These are phyloP conservation scores for Epiblema foenella DNA, from an alignment of 2,888 invertebrate genomes.

Conservation along the genomic window DNA sequence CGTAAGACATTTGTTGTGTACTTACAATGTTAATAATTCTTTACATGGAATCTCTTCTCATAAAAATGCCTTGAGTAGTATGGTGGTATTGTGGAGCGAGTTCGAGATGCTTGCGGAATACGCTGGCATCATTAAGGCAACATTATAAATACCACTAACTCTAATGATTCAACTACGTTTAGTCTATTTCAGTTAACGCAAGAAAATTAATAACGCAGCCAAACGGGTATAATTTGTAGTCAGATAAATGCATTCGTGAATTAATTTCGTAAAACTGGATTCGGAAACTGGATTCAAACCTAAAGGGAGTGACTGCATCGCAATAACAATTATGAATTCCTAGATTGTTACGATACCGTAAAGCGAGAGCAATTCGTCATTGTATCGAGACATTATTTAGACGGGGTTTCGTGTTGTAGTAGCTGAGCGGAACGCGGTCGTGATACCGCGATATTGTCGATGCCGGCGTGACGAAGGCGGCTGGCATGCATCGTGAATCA, in stretches of 20 bases:
- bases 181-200: conserved; percentile 3
- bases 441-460: conserved; percentile 73
- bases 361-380: conserved; percentile 63
- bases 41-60: conserved; percentile 41
- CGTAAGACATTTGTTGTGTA: conserved; percentile 40
- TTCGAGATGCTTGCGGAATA: conserved; percentile 41
- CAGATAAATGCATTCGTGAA: conserved; percentile 46
- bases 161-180: conserved; percentile 38
- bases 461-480: conserved; percentile 77
- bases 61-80: conserved; percentile 42
- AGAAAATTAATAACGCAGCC: conserved; percentile 24
- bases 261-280: conserved; percentile 60
- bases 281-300: conserved; percentile 53
- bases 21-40: conserved; percentile 38
- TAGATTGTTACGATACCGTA: conserved; percentile 55
- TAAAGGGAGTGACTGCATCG: conserved; percentile 65
- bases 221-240: conserved; percentile 12
- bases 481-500: conserved; percentile 83
- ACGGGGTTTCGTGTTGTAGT: conserved; percentile 64
- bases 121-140: conserved; percentile 36
- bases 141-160: conserved; percentile 41
- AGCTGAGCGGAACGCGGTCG: conserved; percentile 61
- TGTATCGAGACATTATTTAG: conserved; percentile 65
- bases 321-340: conserved; percentile 71
- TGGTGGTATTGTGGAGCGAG: conserved; percentile 36